Conservation (phyloP, 2,797 vertebrate species). For the Mergus octosetaceus region DNA sequence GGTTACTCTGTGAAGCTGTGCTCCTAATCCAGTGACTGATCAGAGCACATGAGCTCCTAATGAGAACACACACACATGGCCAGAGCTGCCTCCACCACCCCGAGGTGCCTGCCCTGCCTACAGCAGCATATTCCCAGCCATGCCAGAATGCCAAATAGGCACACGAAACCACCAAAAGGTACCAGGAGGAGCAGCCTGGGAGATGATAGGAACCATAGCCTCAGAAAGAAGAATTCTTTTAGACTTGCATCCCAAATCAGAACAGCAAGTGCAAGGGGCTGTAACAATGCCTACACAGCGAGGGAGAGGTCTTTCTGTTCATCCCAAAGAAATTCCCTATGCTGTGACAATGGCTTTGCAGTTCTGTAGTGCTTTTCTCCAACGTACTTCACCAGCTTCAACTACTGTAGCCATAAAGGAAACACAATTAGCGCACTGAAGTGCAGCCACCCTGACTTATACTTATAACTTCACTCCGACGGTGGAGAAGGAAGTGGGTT, state of each 20-base stretch:
- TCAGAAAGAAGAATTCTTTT: background rate
- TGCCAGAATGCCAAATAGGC: background rate
- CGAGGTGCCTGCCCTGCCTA: background rate
- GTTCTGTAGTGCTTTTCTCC: background rate
- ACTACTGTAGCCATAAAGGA: background rate
- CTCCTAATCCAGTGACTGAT: background rate
- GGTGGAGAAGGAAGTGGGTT: background rate
- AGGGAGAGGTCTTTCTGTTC: background rate
- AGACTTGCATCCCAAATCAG: background rate
- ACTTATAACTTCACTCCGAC: background rate
- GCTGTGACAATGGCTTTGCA: background rate
- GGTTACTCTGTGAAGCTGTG: background rate
- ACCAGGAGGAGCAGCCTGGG: background rate
- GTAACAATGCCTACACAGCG: background rate
- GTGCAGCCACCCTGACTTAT: background rate
- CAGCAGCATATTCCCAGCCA: background rate
- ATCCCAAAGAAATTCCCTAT: background rate
- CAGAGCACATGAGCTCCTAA: too few relatives aligned
- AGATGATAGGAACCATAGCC: background rate
- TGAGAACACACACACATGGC: accelerated
- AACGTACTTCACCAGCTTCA: background rate
- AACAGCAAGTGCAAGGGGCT: background rate
- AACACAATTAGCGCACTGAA: background rate
- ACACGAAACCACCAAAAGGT: background rate
- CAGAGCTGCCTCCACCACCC: background rate